These are phyloP conservation scores for Esox masquinongy DNA, from an alignment of 2,797 vertebrate genomes.

Conservation along the genomic window DNA sequence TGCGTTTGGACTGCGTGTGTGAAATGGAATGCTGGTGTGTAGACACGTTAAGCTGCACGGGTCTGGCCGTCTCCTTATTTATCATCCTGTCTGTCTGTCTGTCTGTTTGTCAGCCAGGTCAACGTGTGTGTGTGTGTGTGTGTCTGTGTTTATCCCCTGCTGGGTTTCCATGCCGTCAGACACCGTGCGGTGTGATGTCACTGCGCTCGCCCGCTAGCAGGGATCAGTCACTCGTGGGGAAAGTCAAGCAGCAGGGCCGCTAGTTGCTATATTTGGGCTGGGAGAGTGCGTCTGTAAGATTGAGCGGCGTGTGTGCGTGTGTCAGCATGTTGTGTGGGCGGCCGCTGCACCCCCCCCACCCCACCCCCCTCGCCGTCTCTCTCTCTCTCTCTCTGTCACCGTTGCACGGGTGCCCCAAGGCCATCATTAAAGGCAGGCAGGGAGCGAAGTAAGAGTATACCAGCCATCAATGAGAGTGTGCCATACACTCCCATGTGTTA, in stretches of 20 bases:
- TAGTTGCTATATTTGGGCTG: constrained; percentile 5
- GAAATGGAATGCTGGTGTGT: neutral
- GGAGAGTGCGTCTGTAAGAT: neutral
- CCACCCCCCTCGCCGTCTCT: neutral
- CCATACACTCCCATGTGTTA: neutral
- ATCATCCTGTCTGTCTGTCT: neutral
- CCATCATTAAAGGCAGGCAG: constrained; percentile 1
- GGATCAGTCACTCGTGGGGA: constrained; percentile 4
- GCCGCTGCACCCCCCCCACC: neutral
- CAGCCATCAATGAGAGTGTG: neutral
- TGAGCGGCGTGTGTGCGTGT: neutral
- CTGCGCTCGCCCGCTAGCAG: neutral
- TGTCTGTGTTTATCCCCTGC: neutral
- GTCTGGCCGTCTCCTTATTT: neutral
- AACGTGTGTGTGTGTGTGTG: neutral
- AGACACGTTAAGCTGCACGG: neutral
- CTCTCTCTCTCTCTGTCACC: neutral
- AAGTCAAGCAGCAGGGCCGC: neutral
- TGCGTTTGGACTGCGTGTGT: neutral
- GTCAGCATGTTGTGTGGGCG: neutral
- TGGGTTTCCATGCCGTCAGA: constrained; percentile 11
- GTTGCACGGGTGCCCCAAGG: neutral
- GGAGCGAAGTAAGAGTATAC: neutral
- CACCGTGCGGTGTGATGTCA: neutral
- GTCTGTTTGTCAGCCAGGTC: neutral